Evolutionary conservation across 1,140 invertebrate species (phyloP), one percentile per base, ranked within the genome.

Genomic region (Euwallacea similis): DNA sequence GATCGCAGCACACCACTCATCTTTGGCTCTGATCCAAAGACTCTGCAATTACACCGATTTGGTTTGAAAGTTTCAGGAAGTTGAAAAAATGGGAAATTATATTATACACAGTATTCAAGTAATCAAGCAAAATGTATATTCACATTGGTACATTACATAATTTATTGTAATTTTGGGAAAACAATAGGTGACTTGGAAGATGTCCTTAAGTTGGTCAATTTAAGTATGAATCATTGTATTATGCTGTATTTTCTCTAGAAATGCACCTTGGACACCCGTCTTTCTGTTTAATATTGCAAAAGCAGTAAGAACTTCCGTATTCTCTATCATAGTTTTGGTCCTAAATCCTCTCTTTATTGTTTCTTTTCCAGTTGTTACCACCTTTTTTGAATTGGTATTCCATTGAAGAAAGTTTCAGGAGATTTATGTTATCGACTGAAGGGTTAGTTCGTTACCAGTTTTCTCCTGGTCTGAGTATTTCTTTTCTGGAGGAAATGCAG

Each of bases 201-300:
- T 33, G 21, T 33, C 21, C 21, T 33, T 33, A 33, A 33, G 4
- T 33, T 33, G 21, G 21, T 33, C 21, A 33, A 33, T 33, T 33
- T 33, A 33, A 33, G 21, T 33, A 33, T 33, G 21, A 33, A 33
- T 33, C 21, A 4, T 33, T 33, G 21, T 33, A 33, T 2, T 33
- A 33, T 33, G 21, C 4, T 4, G 4, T 15, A 67, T 72, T 58
- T 13, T 68, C 58, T 21, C 65, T 53, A n/a, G 71, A 66, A 60
- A 64, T 62, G 47, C 54, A 55, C 11, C 60, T 53, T 7, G 64
- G 47, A 15, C 58, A 53, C 10, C 60, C 63, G n/a, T 66, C 63
- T 50, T 72, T 64, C 16, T 54, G 59, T 10, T 56, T 56, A 2
- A 33, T 4, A 33, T 33, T 33, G 21, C 21, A 33, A 33, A 33